Conservation (phyloP, 2,888 invertebrate species). For the Synanthedon tipuliformis region DNA sequence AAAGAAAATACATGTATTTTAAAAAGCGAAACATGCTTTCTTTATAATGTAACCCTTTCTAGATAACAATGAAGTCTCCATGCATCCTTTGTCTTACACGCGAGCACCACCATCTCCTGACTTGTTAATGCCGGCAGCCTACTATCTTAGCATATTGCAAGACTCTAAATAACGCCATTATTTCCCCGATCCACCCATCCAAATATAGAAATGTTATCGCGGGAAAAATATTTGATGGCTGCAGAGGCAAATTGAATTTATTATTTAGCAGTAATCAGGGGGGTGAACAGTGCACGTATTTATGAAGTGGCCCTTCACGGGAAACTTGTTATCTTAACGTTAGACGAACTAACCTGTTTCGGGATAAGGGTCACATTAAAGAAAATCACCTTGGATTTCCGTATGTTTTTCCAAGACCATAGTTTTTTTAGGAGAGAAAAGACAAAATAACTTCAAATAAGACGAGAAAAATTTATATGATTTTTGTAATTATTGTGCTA, state of each 20-base stretch:
- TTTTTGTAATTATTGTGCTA: too few species aligned
- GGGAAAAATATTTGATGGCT: slow-evolving; percentile 59
- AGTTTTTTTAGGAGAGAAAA: too few species aligned
- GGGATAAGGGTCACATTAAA: not conserved
- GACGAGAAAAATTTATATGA: too few species aligned
- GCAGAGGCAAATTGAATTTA: slow-evolving; percentile 60
- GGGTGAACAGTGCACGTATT: slow-evolving; percentile 27
- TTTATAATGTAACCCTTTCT: too few species aligned
- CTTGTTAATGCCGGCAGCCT: slow-evolving; percentile 66
- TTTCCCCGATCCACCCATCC: slow-evolving; percentile 47
- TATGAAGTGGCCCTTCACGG: slow-evolving; percentile 37
- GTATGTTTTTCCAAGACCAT: not conserved
- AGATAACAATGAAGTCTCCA: slow-evolving; percentile 20
- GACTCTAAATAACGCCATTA: slow-evolving; percentile 66
- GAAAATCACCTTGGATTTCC: not conserved
- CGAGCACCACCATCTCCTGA: slow-evolving; percentile 61
- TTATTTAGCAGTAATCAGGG: slow-evolving; percentile 60
- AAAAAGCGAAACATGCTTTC: not conserved
- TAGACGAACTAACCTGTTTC: too few species aligned
- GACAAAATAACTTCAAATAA: too few species aligned
- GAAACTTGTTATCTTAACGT: too few species aligned
- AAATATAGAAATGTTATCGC: slow-evolving; percentile 56
- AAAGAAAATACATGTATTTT: not conserved
- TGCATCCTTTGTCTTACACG: slow-evolving; percentile 14
- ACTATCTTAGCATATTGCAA: slow-evolving; percentile 70